Percentiles rank a stretch among this genome's conserved stretches.
Evolutionary conservation across 2,797 vertebrate genomes (phyloP).

Genomic region (Sus cebifrons): DNA sequence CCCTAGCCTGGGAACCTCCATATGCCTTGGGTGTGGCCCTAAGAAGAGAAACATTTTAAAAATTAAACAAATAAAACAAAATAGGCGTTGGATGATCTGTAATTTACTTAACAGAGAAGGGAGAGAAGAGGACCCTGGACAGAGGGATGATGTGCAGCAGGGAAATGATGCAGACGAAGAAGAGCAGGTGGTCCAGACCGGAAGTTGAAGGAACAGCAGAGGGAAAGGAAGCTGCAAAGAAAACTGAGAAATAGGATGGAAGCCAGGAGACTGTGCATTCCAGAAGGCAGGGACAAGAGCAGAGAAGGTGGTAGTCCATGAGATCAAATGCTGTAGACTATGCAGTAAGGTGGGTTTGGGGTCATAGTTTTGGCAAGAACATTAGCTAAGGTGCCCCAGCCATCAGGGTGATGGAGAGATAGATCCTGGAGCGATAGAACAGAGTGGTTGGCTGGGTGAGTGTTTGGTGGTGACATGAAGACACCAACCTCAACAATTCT

Average conservation of each 20-base stretch:
- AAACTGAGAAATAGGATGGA: neutral
- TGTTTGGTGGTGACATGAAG: neutral
- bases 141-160: neutral
- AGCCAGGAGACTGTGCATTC: too few species aligned
- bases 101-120: neutral
- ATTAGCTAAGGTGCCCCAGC: neutral
- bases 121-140: neutral
- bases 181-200: neutral
- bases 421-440: too few species aligned
- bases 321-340: neutral
- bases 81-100: neutral
- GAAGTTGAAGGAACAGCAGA: neutral
- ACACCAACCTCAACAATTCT: neutral
- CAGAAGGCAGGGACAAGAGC: neutral
- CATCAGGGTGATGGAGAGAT: neutral
- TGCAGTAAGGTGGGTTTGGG: neutral
- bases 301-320: too few species aligned
- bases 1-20: too few species aligned
- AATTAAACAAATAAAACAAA: too few species aligned
- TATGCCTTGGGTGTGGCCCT: too few species aligned
- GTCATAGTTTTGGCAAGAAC: neutral
- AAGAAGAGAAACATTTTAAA: too few species aligned
- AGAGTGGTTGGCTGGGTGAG: neutral
- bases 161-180: neutral
- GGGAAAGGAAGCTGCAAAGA: neutral